These are phyloP conservation scores for Papilio xuthus DNA, from an alignment of 1,140 invertebrate genomes.

Conservation along the genomic window DNA sequence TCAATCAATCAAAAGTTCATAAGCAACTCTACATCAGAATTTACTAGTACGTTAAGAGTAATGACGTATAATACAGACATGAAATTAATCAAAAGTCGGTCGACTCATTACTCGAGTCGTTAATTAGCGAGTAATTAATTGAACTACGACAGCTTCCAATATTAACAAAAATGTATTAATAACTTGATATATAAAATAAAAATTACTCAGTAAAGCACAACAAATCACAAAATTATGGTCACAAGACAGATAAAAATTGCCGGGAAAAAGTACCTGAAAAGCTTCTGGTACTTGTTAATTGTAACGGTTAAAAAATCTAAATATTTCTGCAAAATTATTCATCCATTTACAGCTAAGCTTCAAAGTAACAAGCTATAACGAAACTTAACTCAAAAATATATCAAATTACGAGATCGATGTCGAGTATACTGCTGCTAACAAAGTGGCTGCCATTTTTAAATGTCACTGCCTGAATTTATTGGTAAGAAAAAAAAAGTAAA, in stretches of 20 bases:
- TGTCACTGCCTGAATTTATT: conserved; percentile 23
- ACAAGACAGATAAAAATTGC: too few species aligned
- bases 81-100: conserved; percentile 21
- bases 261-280: too few species aligned
- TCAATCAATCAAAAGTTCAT: not conserved
- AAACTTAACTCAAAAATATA: conserved; percentile 9
- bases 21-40: not conserved
- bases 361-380: conserved; percentile 8
- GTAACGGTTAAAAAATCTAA: not conserved
- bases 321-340: not conserved
- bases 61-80: conserved; percentile 3
- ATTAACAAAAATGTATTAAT: not conserved
- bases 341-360: not conserved
- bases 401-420: not conserved
- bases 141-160: not conserved
- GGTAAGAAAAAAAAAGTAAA: conserved; percentile 26
- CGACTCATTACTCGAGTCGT: conserved; percentile 15
- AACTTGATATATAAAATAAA: not conserved
- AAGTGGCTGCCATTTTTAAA: conserved; percentile 27
- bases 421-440: conserved; percentile 12
- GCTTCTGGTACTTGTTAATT: not conserved
- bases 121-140: conserved; percentile 22
- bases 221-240: too few species aligned
- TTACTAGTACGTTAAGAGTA: not conserved
- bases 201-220: too few species aligned